Base-by-base conservation (phyloP, 2,888 invertebrate species). In the Homarus gammarus region DNA sequence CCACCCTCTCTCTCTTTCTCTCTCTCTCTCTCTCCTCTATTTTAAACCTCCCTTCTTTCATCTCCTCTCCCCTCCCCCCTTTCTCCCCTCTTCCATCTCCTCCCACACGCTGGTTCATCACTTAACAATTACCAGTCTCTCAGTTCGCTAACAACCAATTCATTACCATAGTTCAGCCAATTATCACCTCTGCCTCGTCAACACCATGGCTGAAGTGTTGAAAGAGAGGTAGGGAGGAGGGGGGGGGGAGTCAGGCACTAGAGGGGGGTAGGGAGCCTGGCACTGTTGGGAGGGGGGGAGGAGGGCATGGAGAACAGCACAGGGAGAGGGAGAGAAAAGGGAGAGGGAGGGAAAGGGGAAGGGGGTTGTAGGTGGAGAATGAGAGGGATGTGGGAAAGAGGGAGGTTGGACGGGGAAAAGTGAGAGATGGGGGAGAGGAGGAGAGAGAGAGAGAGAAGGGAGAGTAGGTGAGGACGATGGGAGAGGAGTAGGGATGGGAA, bases 141-240 rank as follows among this genome's bases (percentile, higher is more conserved):
- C 79, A 56, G 61, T 79, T 38, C 79, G 33, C 78, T 85, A 85
- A 85, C 85, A 85, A 61, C 64, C 85, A 78, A 85, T 85, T 85
- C 85, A 85, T 85, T 85, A 78, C 68, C 85, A 70, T 85, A 78
- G 78, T 85, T 78, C 85, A 78, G 31, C 85, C 85, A 85, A 85
- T 85, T 85, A 85, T 77, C 68, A 70, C 78, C 85, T 49, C 31
- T 75, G 2, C 12, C 2, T 36, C 51, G 40, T 84, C 84, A 84
- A 49, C 84, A 84, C 84, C 18, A 33, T 8, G 36, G 31, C 40
- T 36, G 72, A 84, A 49, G 73, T 56, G 75, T 10, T 18, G 73
- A 75, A 38, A 38, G 75, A 61, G 38, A 56, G 61, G 44, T 1
- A 22, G 61, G 56, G 61, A 22, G 61, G 10, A 40, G 12, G 61